Percentiles rank a stretch among this genome's conserved stretches.
These are phyloP conservation scores for Pectinophora gossypiella DNA, from an alignment of 1,140 invertebrate species.

Conservation along the genomic window DNA sequence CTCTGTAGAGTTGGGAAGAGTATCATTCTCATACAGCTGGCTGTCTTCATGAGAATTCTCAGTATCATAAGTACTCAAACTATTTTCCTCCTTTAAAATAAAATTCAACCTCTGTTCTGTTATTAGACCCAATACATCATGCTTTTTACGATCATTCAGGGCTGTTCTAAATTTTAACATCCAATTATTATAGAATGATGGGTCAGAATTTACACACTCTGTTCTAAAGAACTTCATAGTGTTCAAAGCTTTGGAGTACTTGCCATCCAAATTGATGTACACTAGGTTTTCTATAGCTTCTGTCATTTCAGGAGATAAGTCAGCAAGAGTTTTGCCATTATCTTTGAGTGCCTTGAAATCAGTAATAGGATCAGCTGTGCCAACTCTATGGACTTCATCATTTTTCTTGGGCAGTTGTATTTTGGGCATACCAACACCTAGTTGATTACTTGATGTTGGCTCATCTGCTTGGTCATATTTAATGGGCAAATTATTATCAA, in stretches of 20 bases:
- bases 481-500: constrained; percentile 4
- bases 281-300: constrained; percentile 61
- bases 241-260: constrained; percentile 49
- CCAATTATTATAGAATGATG: constrained; percentile 62
- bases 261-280: constrained; percentile 49
- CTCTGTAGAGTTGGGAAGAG: constrained; percentile 46
- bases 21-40: constrained; percentile 60
- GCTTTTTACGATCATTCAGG: constrained; percentile 40
- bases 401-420: constrained; percentile 22
- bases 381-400: constrained; percentile 35
- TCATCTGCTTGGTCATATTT: background rate
- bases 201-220: constrained; percentile 47
- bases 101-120: constrained; percentile 44
- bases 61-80: constrained; percentile 39
- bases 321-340: constrained; percentile 34
- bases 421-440: constrained; percentile 17
- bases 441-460: background rate
- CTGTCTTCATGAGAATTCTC: constrained; percentile 39
- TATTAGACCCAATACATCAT: constrained; percentile 41
- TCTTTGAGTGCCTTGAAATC: constrained; percentile 50
- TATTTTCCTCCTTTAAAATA: constrained; percentile 58
- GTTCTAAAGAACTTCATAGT: constrained; percentile 47
- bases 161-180: constrained; percentile 47
- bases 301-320: constrained; percentile 41
- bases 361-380: constrained; percentile 54